Base-by-base conservation (phyloP, 2,888 invertebrate species). In the Gasteruption jaculator region DNA sequence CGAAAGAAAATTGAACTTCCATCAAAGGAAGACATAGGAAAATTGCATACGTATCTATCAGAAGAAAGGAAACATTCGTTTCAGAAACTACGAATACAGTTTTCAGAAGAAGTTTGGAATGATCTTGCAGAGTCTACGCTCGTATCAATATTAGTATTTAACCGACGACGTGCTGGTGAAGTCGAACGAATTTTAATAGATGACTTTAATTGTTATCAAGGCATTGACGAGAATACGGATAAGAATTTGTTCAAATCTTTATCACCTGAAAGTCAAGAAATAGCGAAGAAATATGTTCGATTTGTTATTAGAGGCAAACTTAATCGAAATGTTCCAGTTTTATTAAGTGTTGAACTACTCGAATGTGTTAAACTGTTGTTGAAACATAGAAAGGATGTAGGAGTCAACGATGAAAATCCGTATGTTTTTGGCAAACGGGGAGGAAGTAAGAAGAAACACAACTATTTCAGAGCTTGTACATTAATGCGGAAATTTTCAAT, bases 101-200 rank as follows among this genome's bases (percentile, higher is more conserved):
- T 43, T 32, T 33, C 33, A 6, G n/a, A 6, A 7, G 2, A 14
- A 1, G 11, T 35, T 16, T 52, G 49, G 41, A 1, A 19, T 2
- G 11, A 37, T 3, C 21, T 50, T 15, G 38, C 40, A 6, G 38
- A 40, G 31, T 19, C 33, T 1, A 22, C 30, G 8, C 29, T 50
- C 7, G 21, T 26, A 2, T 32, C 36, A 2, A 27, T 48, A 7
- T 45, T 49, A 26, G 20, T 50, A 5, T 53, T 53, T 27, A 53
- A 53, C 19, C 41, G 50, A n/a, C 50, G 53, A 1, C 15, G 50
- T 16, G 37, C 46, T 5, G 50, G 52, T 5, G 52, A 52, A 33
- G 38, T 42, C 3, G 40, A 53, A 26, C 6, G 43, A 33, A 37
- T 34, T 3, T 22, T 26, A 5, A 33, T 49, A 6, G 39, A 43